Conservation (phyloP, 1,140 invertebrate genomes). For the Coboldia fuscipes region DNA sequence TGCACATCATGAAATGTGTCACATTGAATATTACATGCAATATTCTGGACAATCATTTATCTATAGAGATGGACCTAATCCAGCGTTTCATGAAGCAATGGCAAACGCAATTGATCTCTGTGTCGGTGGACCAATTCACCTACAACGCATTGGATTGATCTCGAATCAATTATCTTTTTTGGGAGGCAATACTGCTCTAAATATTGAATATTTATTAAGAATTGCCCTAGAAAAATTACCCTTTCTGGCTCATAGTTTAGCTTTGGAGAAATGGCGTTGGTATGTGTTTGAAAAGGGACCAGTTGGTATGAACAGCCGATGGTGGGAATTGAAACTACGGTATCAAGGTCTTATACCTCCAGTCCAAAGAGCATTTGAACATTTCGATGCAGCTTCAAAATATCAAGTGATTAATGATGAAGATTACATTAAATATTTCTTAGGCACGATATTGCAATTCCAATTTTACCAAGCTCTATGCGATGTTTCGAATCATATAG, state of each 20-base stretch:
- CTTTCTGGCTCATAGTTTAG: conserved; percentile 55
- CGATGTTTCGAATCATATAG: conserved; percentile 40
- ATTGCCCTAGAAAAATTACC: conserved; percentile 66
- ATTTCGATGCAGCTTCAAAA: conserved; percentile 64
- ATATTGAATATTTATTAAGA: conserved; percentile 28
- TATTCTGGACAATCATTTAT: conserved; percentile 51
- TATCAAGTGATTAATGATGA: conserved; percentile 61
- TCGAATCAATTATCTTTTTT: background rate
- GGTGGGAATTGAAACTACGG: conserved; percentile 55
- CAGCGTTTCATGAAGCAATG: conserved; percentile 76
- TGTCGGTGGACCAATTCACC: conserved; percentile 47
- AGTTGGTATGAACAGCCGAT: conserved; percentile 49
- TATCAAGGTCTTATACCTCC: conserved; percentile 52
- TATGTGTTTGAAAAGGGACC: conserved; percentile 51
- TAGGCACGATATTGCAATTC: conserved; percentile 65
- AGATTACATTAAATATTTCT: conserved; percentile 61
- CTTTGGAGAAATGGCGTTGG: conserved; percentile 61
- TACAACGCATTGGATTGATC: conserved; percentile 41
- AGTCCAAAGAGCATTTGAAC: conserved; percentile 37
- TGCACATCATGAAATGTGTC: conserved; percentile 71
- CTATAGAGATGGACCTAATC: conserved; percentile 58
- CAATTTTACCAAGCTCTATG: conserved; percentile 70
- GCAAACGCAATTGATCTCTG: conserved; percentile 69
- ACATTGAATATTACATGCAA: conserved; percentile 65
- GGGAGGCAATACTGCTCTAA: conserved; percentile 4